A percentile compares a stretch with the other conserved stretches of the same genome.
phyloP scores from a whole-genome alignment of 2,113 vertebrate genomes.

The Megatriorchis doriae region DNA sequence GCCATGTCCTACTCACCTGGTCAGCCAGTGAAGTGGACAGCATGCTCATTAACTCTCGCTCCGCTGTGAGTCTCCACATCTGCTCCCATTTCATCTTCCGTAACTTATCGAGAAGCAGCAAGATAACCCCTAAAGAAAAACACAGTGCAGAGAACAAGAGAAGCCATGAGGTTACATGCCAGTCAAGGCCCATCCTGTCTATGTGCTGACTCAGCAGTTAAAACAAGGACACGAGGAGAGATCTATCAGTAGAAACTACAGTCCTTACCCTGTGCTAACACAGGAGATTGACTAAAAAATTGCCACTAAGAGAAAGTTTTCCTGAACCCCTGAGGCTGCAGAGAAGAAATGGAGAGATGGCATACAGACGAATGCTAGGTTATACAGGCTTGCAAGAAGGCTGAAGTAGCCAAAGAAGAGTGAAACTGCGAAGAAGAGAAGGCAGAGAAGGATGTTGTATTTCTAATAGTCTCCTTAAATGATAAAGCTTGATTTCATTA shows the following conservation, averaged over 20 bases:
- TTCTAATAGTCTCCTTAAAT: background rate
- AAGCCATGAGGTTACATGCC: background rate
- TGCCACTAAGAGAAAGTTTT: background rate
- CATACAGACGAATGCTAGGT: background rate
- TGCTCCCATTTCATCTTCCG: constrained; percentile 98
- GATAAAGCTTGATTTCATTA: background rate
- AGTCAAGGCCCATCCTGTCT: background rate
- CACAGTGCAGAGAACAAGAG: background rate
- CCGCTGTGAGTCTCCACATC: constrained; percentile 97
- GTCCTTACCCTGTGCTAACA: background rate
- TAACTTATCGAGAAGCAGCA: constrained; percentile 91
- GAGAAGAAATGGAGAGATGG: background rate
- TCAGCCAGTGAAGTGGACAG: constrained; percentile 95
- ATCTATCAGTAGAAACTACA: background rate
- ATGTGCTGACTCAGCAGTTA: background rate
- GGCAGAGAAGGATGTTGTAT: background rate
- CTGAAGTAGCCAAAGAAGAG: background rate
- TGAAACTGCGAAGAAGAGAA: background rate
- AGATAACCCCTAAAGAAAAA: constrained; percentile 85
- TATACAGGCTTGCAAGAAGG: background rate
- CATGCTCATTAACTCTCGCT: constrained; percentile 98
- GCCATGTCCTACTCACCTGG: constrained; percentile 77
- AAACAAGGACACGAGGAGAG: background rate
- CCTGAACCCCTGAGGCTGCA: background rate
- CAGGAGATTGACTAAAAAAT: background rate